phyloP scores from a whole-genome alignment of 1,140 invertebrate genomes.

The Idris sp. region DNA sequence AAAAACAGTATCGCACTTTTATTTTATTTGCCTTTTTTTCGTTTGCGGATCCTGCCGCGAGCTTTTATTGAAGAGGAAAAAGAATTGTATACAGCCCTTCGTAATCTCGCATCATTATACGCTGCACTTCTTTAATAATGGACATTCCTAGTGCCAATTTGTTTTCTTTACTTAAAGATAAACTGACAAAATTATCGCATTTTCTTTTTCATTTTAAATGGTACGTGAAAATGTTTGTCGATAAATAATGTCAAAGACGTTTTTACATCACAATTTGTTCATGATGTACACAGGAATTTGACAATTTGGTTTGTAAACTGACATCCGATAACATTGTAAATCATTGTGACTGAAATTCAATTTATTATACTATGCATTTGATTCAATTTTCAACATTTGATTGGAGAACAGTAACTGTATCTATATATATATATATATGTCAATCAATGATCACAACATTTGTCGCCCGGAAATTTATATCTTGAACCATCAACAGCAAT shows the following conservation, averaged over 20 bases:
- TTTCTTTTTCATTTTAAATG: neutral
- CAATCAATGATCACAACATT: slow-evolving; percentile 7
- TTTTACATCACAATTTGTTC: too few species aligned
- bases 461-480: slow-evolving; percentile 19
- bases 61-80: slow-evolving; percentile 13
- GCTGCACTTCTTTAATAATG: slow-evolving; percentile 18
- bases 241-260: too few species aligned
- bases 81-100: slow-evolving; percentile 15
- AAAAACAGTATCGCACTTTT: slow-evolving; percentile 19
- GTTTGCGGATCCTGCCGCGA: slow-evolving; percentile 1
- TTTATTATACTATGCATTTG: slow-evolving; percentile 7
- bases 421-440: too few species aligned
- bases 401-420: too few species aligned
- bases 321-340: slow-evolving; percentile 8
- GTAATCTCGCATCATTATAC: slow-evolving; percentile 33
- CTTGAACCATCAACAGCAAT: slow-evolving; percentile 13
- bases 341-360: slow-evolving; percentile 9
- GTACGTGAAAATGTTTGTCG: too few species aligned
- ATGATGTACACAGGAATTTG: too few species aligned
- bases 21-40: slow-evolving; percentile 12
- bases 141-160: slow-evolving; percentile 5
- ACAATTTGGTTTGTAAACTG: slow-evolving; percentile 2
- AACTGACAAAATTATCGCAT: neutral
- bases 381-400: slow-evolving; percentile 11
- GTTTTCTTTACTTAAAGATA: neutral